Base-by-base conservation (phyloP, 2,113 vertebrate genomes). In the Gnathonemus longibarbis region DNA sequence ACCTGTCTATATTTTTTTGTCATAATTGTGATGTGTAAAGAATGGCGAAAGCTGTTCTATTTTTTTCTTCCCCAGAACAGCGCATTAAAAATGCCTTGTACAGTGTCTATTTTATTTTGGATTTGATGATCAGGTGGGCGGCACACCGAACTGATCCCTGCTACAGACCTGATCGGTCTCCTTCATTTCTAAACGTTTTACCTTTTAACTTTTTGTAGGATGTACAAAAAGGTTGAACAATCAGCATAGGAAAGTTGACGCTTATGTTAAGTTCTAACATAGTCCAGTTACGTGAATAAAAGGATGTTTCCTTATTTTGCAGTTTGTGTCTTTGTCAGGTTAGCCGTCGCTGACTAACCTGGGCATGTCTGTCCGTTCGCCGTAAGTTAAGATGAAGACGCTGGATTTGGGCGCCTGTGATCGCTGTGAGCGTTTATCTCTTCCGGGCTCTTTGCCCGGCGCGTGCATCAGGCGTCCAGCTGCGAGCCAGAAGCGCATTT, bases 211-310 rank as follows among this genome's bases (percentile, higher is more conserved):
- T 83, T 94, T 93, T 95, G 91, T 95, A 94, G 94, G 88, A 91
- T 95, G 95, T 95, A 95, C 94, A 95, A 94, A 62, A 94, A 91
- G 94, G 92, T 92, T 91, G 95, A 94, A 90, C 91, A 92, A 92
- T 92, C 93, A 92, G 91, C 93, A 95, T 96, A 95, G 95, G 95
- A 95, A 92, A 89, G 58, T 95, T 95, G 95, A 92, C 88, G 88
- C 93, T 90, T 77, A 93, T 94, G 95, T 95, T 95, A 94, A 94
- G 93, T 95, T 95, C 95, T 96, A 96, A 96, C 94, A 94, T 96
- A 96, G 95, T 95, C 93, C 91, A 94, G 90, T 91, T 91, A 92
- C 94, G 94, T 96, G 94, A 96, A 96, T 96, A 95, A 96, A 95
- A 93, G 46, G 31, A 45, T 31, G 48, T 83, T 89, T 89, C 70